Percentiles rank a stretch among this genome's conserved stretches.
These are phyloP conservation scores for Drosophila limbata DNA, from an alignment of 2,888 invertebrate species.

Conservation along the genomic window DNA sequence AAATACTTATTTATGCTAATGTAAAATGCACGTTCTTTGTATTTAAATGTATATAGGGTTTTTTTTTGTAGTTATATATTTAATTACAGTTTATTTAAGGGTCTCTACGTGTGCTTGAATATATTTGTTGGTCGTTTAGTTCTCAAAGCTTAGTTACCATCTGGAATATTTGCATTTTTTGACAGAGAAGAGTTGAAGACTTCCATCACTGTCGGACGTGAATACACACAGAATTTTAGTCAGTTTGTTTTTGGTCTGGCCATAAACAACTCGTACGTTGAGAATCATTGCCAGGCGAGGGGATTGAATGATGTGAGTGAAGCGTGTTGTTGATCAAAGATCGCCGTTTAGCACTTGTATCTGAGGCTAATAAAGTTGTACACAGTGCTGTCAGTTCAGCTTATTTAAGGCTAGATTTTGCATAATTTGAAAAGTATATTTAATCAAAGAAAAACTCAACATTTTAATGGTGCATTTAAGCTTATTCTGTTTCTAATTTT, in stretches of 20 bases:
- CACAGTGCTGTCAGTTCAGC: background rate
- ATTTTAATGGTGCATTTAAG: too few species aligned
- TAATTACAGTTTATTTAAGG: slow-evolving; percentile 16
- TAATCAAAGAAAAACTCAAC: background rate
- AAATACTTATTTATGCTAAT: slow-evolving; percentile 2
- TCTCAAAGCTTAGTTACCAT: slow-evolving; percentile 25
- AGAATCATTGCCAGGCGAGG: background rate
- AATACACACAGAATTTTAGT: slow-evolving; percentile 34
- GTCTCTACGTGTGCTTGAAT: background rate
- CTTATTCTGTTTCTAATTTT: background rate
- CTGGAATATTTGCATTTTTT: slow-evolving; percentile 27
- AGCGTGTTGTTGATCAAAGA: background rate
- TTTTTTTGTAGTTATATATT: slow-evolving; percentile 8
- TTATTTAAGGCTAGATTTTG: background rate
- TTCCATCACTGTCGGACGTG: slow-evolving; percentile 34
- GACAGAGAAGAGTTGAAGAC: slow-evolving; percentile 23
- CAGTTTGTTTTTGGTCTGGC: slow-evolving; percentile 1
- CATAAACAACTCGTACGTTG: background rate
- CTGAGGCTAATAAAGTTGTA: background rate
- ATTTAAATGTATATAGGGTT: slow-evolving; percentile 1
- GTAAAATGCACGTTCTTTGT: background rate
- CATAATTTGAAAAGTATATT: background rate
- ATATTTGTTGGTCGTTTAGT: slow-evolving; percentile 15
- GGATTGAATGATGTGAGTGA: background rate
- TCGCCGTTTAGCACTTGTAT: background rate